Base-by-base conservation (phyloP, 2,797 vertebrate species). In the Chrysocyon brachyurus region DNA sequence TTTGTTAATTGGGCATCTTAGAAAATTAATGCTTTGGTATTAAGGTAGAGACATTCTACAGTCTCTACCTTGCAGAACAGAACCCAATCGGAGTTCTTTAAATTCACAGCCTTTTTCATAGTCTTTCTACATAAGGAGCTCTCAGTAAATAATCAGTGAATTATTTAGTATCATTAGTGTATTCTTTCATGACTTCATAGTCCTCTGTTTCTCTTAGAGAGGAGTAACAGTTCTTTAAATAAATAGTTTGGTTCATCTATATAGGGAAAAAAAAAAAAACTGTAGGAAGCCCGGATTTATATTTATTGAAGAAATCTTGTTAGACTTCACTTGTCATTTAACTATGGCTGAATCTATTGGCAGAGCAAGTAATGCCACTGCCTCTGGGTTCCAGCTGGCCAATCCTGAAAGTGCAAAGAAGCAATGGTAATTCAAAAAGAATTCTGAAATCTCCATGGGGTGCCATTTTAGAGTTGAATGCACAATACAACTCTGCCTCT, bases 1-100 rank as follows among this genome's bases (percentile, higher is more conserved):
- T 85, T 92, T 7, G 12, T 63, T 92, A 97, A 88, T 92, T 96
- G 70, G 87, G 87, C 97, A 83, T 83, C 61, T 93, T 91, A 61
- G 57, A 88, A 96, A 91, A 83, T 12, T 40, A 94, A 56, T 33
- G 36, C 6, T 96, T 87, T 96, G 16, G 40, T 46, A 46, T 46
- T 46, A 46, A 46, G 40, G 6, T 46, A 46, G 40, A 46, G 40
- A 8, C 9, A 68, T 89, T 82, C 49, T 36, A n/a, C 17, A 91
- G 5, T 7, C 26, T 91, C 26, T 86, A 83, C 93, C 31, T 93
- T 88, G 33, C 40, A 59, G 46, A 61, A 46, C 21, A 81, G 28
- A 59, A 68, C 12, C 24, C 6, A 75, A 15, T 59, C 31, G 54
- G 31, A 81, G 24, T 87, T 66, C 46, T 59, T 70, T 28, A 92